These are phyloP conservation scores for Nemotelus nigrinus DNA, from an alignment of 2,888 invertebrate genomes.

Conservation along the genomic window DNA sequence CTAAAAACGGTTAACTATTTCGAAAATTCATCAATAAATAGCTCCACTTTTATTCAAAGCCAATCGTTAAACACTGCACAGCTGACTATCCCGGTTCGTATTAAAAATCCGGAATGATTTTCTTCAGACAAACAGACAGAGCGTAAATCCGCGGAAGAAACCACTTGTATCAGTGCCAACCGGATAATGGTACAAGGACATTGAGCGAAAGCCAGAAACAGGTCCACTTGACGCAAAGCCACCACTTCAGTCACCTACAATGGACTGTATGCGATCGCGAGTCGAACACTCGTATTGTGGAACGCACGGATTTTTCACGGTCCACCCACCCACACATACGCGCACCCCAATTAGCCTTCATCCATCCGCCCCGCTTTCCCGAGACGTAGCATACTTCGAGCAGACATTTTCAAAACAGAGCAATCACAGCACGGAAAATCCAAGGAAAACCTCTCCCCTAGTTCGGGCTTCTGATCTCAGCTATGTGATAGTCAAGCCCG, in stretches of 20 bases:
- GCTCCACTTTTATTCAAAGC: too few relatives aligned
- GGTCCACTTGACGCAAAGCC: conserved; percentile 33
- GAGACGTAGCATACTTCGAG: not conserved
- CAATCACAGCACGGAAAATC: not conserved
- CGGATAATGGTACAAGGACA: conserved; percentile 22
- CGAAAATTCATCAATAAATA: too few relatives aligned
- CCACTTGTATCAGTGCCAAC: not conserved
- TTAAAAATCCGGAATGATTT: too few relatives aligned
- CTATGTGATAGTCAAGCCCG: conserved; percentile 12
- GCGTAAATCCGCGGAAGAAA: too few relatives aligned
- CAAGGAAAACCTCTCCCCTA: conserved; percentile 25
- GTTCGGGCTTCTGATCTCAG: not conserved
- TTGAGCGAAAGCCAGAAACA: conserved; percentile 10
- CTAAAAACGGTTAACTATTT: too few relatives aligned
- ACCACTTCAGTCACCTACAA: conserved; percentile 36
- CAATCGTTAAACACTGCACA: too few relatives aligned
- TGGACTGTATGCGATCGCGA: conserved; percentile 27
- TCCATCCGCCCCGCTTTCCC: not conserved
- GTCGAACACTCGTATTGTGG: conserved; percentile 17
- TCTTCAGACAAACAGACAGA: too few relatives aligned
- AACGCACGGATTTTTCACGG: conserved; percentile 30
- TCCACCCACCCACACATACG: conserved; percentile 35
- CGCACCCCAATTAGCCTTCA: conserved; percentile 1
- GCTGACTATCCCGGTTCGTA: too few relatives aligned
- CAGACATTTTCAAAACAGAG: conserved; percentile 2